A percentile compares a stretch with the other conserved stretches of the same genome.
Evolutionary conservation across 2,888 invertebrate genomes (phyloP).

Genomic region (Molanna angustata): DNA sequence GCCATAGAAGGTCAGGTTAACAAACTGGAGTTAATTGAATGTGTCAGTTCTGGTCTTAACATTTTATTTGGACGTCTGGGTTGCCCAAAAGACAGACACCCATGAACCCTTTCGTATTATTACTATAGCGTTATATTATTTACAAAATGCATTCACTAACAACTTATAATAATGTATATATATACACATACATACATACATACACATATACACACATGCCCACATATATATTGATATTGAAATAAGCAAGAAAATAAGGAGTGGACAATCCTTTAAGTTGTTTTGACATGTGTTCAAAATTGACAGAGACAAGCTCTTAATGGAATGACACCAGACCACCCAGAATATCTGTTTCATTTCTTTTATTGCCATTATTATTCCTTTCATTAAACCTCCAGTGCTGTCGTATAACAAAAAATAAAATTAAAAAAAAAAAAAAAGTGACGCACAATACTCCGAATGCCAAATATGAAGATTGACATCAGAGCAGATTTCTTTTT

Average conservation of each 20-base stretch:
- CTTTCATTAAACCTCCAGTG: too few relatives aligned
- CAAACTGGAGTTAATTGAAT: conserved; percentile 18
- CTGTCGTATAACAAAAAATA: too few relatives aligned
- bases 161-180: too few relatives aligned
- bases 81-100: conserved; percentile 10
- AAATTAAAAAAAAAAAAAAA: too few relatives aligned
- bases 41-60: conserved; percentile 12
- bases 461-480: too few relatives aligned
- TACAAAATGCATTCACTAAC: too few relatives aligned
- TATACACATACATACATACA: too few relatives aligned
- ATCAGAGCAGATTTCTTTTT: too few relatives aligned
- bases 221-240: too few relatives aligned
- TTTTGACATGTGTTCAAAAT: conserved; percentile 18
- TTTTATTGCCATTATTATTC: background rate
- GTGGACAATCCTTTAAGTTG: conserved; percentile 18
- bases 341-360: background rate
- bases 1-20: conserved; percentile 1
- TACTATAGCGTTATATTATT: conserved; percentile 3
- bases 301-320: conserved; percentile 8
- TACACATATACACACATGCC: too few relatives aligned
- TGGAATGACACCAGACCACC: conserved; percentile 10
- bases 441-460: too few relatives aligned
- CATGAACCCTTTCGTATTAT: conserved; percentile 2
- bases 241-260: too few relatives aligned
- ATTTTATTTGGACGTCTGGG: conserved; percentile 13